Conservation (phyloP, 2,113 vertebrate species). For the Cranoglanis bouderius region DNA sequence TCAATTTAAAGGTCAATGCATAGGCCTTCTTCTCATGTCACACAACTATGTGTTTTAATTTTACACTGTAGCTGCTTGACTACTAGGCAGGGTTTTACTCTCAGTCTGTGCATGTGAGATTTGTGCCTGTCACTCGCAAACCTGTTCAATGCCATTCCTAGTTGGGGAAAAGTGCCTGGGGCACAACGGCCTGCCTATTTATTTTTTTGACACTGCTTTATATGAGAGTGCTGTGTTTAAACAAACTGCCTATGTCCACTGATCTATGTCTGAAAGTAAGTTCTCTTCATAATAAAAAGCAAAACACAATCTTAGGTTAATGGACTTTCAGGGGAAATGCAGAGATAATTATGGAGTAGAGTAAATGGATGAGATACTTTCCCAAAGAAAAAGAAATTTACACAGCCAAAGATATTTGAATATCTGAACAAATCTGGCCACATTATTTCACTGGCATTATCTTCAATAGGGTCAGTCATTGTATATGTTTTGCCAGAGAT, state of each 20-base stretch:
- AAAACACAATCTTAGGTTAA: background rate
- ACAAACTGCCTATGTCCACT: background rate
- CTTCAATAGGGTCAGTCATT: background rate
- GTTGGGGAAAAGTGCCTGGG: constrained; percentile 63
- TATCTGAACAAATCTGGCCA: background rate
- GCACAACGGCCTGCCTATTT: constrained; percentile 66
- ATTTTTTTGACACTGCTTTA: background rate
- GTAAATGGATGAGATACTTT: background rate
- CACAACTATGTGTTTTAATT: background rate
- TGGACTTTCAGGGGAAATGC: background rate
- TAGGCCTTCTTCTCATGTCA: background rate
- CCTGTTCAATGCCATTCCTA: constrained; percentile 79
- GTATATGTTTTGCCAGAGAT: background rate
- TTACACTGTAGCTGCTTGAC: background rate
- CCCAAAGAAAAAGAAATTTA: background rate
- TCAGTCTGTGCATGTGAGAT: constrained; percentile 47
- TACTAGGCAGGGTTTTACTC: background rate
- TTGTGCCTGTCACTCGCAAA: constrained; percentile 61
- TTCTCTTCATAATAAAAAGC: background rate
- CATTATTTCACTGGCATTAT: background rate
- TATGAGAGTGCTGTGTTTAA: background rate
- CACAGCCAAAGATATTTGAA: background rate
- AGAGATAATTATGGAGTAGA: background rate
- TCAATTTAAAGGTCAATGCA: no score
- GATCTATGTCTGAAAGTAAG: no score